Evolutionary conservation across 1,140 invertebrate species (phyloP).

Genomic region (Lasioglossum baleicum): DNA sequence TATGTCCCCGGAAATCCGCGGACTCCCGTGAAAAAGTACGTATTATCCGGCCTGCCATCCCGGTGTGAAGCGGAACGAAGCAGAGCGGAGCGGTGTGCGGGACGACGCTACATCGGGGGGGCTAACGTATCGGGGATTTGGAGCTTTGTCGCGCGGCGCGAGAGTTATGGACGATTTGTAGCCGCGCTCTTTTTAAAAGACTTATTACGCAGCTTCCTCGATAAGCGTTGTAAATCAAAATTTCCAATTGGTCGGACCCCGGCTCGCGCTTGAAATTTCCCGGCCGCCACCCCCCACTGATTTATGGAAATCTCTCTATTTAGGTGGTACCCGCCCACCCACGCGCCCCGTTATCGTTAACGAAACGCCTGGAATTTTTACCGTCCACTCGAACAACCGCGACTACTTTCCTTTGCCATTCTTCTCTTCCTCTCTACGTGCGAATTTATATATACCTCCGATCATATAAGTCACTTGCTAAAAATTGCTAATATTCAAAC

Average conservation of each 20-base stretch:
- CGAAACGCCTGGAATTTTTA: background rate
- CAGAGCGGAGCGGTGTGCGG: too few species aligned
- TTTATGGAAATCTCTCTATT: slow-evolving; percentile 35
- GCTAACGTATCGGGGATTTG: slow-evolving; percentile 60
- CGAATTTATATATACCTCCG: too few species aligned
- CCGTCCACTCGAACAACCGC: background rate
- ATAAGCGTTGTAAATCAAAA: slow-evolving; percentile 43
- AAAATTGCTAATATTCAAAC: too few species aligned
- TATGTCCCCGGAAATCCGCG: slow-evolving; percentile 60
- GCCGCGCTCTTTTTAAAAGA: slow-evolving; percentile 43
- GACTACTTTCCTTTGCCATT: too few species aligned
- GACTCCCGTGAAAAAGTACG: slow-evolving; percentile 65
- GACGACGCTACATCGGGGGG: slow-evolving; percentile 10
- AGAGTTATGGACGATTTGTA: slow-evolving; percentile 57
- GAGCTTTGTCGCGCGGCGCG: slow-evolving; percentile 39
- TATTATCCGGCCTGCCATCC: slow-evolving; percentile 44
- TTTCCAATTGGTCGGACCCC: slow-evolving; percentile 35
- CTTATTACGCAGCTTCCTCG: slow-evolving; percentile 43
- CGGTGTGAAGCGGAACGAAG: too few species aligned
- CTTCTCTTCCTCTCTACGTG: too few species aligned
- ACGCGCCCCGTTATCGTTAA: slow-evolving; percentile 18
- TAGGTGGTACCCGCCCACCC: background rate
- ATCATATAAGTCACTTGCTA: too few species aligned
- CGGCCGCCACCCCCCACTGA: background rate
- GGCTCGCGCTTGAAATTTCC: slow-evolving; percentile 17